phyloP scores from a whole-genome alignment of 2,797 vertebrate species.

The Momotus momota region DNA sequence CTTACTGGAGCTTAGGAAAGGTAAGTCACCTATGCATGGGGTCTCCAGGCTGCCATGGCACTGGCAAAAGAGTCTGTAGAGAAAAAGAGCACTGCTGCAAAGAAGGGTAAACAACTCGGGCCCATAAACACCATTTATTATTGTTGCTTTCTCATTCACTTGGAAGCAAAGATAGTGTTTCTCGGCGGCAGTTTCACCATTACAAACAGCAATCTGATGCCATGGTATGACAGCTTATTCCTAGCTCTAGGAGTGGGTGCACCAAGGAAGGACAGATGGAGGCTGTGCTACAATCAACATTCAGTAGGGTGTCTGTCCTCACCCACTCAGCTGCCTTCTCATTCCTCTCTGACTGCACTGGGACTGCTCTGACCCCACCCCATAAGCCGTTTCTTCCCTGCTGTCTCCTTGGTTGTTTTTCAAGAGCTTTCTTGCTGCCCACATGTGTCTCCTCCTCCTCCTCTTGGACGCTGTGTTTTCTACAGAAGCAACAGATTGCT shows the following conservation, averaged over 20 bases:
- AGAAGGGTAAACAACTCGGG: not conserved
- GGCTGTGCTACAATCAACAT: slow-evolving; percentile 56
- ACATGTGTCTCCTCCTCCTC: slow-evolving; percentile 55
- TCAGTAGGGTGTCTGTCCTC: slow-evolving; percentile 41
- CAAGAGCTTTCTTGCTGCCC: slow-evolving; percentile 27
- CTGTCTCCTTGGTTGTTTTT: slow-evolving; percentile 63
- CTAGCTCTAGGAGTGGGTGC: slow-evolving; percentile 57
- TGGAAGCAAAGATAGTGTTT: slow-evolving; percentile 41
- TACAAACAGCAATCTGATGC: slow-evolving; percentile 40
- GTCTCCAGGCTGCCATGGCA: not conserved
- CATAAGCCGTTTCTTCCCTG: slow-evolving; percentile 36
- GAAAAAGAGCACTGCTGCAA: not conserved
- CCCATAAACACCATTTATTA: slow-evolving; percentile 24
- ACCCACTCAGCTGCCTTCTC: slow-evolving; percentile 63
- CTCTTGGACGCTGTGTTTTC: slow-evolving; percentile 38
- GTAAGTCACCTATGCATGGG: not conserved
- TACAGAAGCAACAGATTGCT: slow-evolving; percentile 51
- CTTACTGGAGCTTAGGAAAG: slow-evolving; percentile 20
- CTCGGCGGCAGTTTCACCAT: slow-evolving; percentile 51
- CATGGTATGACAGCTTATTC: slow-evolving; percentile 56
- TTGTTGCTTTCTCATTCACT: slow-evolving; percentile 32
- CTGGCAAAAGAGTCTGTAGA: not conserved
- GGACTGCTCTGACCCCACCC: slow-evolving; percentile 54
- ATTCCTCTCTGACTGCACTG: slow-evolving; percentile 45
- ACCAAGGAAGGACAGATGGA: slow-evolving; percentile 69